phyloP scores from a whole-genome alignment of 64 coral and sea anemone genomes.

The Montipora sp. region DNA sequence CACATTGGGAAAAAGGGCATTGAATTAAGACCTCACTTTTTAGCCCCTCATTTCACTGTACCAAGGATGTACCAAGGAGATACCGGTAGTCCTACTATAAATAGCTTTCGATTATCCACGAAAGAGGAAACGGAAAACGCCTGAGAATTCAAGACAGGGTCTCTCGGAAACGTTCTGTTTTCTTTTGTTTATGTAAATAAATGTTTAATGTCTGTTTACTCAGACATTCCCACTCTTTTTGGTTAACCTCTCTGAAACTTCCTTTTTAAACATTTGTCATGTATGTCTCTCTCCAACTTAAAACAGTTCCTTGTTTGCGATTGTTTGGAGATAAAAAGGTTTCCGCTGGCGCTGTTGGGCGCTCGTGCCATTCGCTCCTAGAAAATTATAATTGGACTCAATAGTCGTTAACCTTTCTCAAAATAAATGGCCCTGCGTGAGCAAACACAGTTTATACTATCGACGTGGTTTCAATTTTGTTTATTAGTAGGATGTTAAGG shows the following conservation, averaged over 20 bases:
- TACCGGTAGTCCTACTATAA: no score
- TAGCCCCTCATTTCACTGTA: no score
- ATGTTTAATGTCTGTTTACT: background rate
- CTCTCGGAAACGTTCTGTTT: background rate
- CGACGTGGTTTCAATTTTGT: background rate
- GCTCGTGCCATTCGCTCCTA: no score
- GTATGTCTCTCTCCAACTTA: background rate
- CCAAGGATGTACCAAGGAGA: no score
- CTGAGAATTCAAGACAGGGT: background rate
- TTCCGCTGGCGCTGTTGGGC: no score
- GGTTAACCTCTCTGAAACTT: constrained; percentile 12
- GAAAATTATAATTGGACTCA: no score
- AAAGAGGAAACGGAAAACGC: no score
- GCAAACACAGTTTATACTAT: background rate
- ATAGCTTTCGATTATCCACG: no score
- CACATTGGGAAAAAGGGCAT: no score
- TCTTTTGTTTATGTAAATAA: background rate
- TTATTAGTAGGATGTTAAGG: no score
- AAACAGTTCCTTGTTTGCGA: background rate
- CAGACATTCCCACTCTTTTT: background rate
- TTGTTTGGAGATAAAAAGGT: background rate
- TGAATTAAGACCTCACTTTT: no score
- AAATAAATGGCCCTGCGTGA: background rate
- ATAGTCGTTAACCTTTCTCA: background rate
- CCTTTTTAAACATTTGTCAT: background rate